phyloP scores from a whole-genome alignment of 1,140 invertebrate genomes.

The Drosophila bifasciata region DNA sequence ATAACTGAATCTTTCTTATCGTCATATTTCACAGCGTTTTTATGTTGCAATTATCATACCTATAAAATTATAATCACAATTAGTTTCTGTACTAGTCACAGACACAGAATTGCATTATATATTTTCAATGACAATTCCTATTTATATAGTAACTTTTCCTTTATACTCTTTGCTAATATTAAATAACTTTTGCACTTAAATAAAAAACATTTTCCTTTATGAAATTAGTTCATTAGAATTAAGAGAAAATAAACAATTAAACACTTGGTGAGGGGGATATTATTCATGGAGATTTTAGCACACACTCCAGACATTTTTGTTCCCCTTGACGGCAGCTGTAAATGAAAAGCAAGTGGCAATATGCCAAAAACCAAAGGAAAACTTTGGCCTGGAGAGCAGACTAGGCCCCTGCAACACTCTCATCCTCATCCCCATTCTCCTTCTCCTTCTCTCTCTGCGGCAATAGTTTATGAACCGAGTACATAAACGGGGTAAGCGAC shows the following conservation, averaged over 20 bases:
- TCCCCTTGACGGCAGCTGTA: constrained; percentile 43
- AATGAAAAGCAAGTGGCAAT: constrained; percentile 70
- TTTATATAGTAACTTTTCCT: too few relatives aligned
- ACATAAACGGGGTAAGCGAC: not conserved
- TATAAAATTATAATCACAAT: too few relatives aligned
- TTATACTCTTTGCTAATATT: not conserved
- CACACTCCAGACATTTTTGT: constrained; percentile 37
- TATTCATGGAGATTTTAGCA: constrained; percentile 48
- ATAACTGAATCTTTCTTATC: too few relatives aligned
- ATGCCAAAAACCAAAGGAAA: constrained; percentile 53
- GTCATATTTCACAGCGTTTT: too few relatives aligned
- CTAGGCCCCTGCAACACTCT: constrained; percentile 4
- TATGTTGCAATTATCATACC: too few relatives aligned
- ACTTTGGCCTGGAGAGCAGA: constrained; percentile 46
- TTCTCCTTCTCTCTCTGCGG: too few relatives aligned
- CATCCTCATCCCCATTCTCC: not conserved
- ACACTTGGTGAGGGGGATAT: constrained; percentile 16
- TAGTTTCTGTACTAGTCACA: too few relatives aligned
- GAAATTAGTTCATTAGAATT: constrained; percentile 7
- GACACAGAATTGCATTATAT: too few relatives aligned
- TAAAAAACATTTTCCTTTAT: too few relatives aligned
- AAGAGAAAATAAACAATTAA: constrained; percentile 47
- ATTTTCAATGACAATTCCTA: too few relatives aligned
- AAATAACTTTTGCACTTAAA: not conserved
- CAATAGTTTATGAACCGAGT: not conserved